Evolutionary conservation across 2,888 invertebrate genomes (phyloP).

Genomic region (Neria commutata): DNA sequence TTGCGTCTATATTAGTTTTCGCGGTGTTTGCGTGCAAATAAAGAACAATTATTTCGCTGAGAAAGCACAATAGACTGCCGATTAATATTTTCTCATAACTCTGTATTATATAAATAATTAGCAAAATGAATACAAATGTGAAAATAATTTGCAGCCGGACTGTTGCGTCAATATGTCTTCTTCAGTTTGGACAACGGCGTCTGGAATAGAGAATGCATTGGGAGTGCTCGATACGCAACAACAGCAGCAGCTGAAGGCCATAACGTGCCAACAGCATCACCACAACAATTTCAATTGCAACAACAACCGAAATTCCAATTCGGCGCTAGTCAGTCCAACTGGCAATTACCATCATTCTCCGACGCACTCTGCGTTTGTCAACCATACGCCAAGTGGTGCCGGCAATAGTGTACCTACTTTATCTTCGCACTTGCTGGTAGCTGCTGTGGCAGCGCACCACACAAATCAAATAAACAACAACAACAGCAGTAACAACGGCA

Average conservation of each 20-base stretch:
- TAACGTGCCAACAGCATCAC: constrained; percentile 18
- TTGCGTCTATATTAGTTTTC: too few species aligned
- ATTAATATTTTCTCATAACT: too few species aligned
- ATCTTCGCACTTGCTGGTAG: constrained; percentile 27
- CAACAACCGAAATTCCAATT: constrained; percentile 19
- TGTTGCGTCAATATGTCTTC: constrained; percentile 64
- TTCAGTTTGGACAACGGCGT: constrained; percentile 75
- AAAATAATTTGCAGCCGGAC: not conserved
- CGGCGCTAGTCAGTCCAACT: too few species aligned
- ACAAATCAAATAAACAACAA: constrained; percentile 12
- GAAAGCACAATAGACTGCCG: constrained; percentile 12
- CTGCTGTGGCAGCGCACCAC: constrained; percentile 12
- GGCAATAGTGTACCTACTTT: constrained; percentile 16
- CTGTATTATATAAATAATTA: too few species aligned
- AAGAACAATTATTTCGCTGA: too few species aligned
- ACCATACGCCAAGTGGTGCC: constrained; percentile 26
- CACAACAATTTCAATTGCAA: constrained; percentile 15
- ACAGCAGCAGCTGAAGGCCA: constrained; percentile 27
- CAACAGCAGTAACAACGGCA: constrained; percentile 24
- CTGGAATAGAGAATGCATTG: constrained; percentile 62
- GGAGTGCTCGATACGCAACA: constrained; percentile 34
- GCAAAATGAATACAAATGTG: too few species aligned
- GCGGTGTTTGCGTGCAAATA: too few species aligned
- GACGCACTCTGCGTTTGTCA: too few species aligned
- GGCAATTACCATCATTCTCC: too few species aligned